A percentile compares a stretch with the other conserved stretches of the same genome.
Conservation (phyloP, 2,113 vertebrate species). For the Pipra filicauda region DNA sequence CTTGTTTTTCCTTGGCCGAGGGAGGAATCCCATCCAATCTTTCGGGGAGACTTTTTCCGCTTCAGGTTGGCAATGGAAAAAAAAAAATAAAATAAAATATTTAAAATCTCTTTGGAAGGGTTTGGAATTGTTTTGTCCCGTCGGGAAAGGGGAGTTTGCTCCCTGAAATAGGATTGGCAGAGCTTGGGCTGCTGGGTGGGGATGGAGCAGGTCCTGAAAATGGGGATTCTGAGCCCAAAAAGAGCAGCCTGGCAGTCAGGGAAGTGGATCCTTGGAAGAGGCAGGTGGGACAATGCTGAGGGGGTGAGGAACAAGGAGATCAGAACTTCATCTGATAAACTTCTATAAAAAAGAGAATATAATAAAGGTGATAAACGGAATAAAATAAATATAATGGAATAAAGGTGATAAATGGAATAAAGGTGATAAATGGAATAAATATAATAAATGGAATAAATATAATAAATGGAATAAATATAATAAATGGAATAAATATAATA, state of each 20-base stretch:
- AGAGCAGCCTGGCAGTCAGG: background rate
- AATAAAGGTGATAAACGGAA: too few relatives aligned
- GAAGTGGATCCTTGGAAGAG: background rate
- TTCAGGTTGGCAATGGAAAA: background rate
- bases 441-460: too few relatives aligned
- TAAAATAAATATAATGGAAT: too few relatives aligned
- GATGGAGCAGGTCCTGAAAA: background rate
- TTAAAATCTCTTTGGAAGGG: background rate
- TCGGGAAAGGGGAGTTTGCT: background rate
- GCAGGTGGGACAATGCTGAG: background rate
- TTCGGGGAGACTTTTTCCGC: background rate
- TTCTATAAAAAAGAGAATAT: background rate
- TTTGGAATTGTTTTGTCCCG: too few relatives aligned
- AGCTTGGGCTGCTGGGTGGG: too few relatives aligned
- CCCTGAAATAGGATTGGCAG: background rate
- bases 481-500: too few relatives aligned
- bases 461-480: too few relatives aligned
- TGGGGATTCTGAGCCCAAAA: background rate
- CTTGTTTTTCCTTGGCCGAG: conserved; percentile 14
- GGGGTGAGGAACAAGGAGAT: background rate
- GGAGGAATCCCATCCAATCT: background rate
- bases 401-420: too few relatives aligned
- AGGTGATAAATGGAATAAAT: too few relatives aligned
- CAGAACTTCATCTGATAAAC: background rate
- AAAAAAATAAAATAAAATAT: background rate